phyloP scores from a whole-genome alignment of 2,113 vertebrate species.

The Epinephelus moara region DNA sequence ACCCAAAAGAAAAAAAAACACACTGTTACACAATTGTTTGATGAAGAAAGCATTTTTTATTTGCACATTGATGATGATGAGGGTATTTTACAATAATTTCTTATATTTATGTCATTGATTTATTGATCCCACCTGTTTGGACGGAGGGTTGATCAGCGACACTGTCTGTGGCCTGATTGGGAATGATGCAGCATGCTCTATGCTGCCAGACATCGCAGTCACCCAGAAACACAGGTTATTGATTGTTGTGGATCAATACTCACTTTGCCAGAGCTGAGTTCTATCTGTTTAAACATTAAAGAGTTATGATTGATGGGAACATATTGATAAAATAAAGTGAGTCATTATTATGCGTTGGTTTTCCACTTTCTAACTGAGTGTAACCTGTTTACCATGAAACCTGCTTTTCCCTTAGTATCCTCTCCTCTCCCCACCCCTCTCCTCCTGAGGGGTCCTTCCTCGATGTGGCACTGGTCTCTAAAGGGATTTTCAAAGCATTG shows the following conservation, averaged over 20 bases:
- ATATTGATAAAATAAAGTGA: slow-evolving; percentile 57
- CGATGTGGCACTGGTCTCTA: background rate
- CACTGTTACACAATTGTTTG: background rate
- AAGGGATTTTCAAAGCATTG: slow-evolving; percentile 46
- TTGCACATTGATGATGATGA: background rate
- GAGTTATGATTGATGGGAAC: slow-evolving; percentile 50
- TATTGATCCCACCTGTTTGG: slow-evolving; percentile 3
- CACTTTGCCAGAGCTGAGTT: slow-evolving; percentile 51
- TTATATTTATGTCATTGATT: background rate
- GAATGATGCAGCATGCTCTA: slow-evolving; percentile 25
- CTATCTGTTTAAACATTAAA: slow-evolving; percentile 55
- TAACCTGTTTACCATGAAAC: slow-evolving; percentile 9
- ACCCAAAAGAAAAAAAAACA: background rate
- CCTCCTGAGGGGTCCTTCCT: background rate
- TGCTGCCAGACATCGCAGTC: slow-evolving; percentile 44
- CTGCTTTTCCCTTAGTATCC: background rate
- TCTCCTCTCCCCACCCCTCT: background rate
- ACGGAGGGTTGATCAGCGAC: slow-evolving; percentile 19
- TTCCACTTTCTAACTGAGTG: background rate
- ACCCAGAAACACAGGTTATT: slow-evolving; percentile 53
- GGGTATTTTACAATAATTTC: no score
- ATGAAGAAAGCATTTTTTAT: background rate
- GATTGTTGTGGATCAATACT: slow-evolving; percentile 66
- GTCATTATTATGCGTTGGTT: slow-evolving; percentile 52
- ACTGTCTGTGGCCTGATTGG: background rate